phyloP scores from a whole-genome alignment of 2,888 invertebrate genomes.

The Eristalis tenax region DNA sequence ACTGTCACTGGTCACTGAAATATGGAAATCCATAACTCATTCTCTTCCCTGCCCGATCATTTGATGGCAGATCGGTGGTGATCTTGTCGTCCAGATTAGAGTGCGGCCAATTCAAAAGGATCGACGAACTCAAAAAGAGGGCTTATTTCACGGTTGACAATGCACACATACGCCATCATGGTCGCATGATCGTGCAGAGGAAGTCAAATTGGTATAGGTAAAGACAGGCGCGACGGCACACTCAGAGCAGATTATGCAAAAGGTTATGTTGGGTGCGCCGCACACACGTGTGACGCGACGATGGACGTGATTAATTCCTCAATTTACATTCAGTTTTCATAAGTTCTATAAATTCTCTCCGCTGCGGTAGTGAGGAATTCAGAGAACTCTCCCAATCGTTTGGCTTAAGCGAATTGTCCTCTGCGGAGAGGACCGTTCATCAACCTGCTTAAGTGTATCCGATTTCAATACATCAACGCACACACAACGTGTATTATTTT shows the following conservation, averaged over 20 bases:
- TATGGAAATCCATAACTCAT: constrained; percentile 61
- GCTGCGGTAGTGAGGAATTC: constrained; percentile 32
- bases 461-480: constrained; percentile 44
- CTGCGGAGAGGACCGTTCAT: constrained; percentile 49
- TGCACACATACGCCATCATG: not conserved
- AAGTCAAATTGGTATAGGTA: constrained; percentile 48
- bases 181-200: constrained; percentile 56
- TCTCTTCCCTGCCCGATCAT: constrained; percentile 33
- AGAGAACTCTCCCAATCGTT: constrained; percentile 33
- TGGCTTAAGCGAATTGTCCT: constrained; percentile 36
- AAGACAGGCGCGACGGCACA: constrained; percentile 16
- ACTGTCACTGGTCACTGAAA: constrained; percentile 45
- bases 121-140: constrained; percentile 46
- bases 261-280: constrained; percentile 44
- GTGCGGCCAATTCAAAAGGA: constrained; percentile 37
- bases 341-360: constrained; percentile 52
- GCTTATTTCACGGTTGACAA: constrained; percentile 1
- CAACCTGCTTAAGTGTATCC: constrained; percentile 63
- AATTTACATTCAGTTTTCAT: constrained; percentile 68
- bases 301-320: constrained; percentile 66
- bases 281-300: constrained; percentile 41
- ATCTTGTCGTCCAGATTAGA: constrained; percentile 65
- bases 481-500: not conserved
- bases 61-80: constrained; percentile 61
- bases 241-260: constrained; percentile 65